Conservation (phyloP, 2,113 vertebrate genomes). For the Hirundichthys speculiger region DNA sequence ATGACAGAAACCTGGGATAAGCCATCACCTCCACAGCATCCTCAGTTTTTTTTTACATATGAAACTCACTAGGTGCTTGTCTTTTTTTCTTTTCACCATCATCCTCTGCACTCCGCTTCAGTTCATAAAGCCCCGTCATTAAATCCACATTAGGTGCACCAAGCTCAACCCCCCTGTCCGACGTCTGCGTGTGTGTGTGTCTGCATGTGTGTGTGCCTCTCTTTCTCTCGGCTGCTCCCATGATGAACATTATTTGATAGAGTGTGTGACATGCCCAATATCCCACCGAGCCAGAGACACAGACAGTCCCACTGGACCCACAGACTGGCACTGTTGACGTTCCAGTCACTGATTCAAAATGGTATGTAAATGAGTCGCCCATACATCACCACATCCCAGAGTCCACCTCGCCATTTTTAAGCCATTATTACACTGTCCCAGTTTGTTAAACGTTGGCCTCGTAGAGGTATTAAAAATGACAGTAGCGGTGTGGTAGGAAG, state of each 20-base stretch:
- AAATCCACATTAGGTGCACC: slow-evolving; percentile 77
- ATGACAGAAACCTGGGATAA: slow-evolving; percentile 44
- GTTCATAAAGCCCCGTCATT: slow-evolving; percentile 74
- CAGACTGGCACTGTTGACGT: slow-evolving; percentile 59
- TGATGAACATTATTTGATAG: slow-evolving; percentile 69
- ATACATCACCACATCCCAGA: slow-evolving; percentile 57
- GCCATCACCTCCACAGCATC: slow-evolving; percentile 40
- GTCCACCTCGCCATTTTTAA: slow-evolving; percentile 45
- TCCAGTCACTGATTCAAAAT: slow-evolving; percentile 53
- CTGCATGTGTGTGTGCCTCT: slow-evolving; percentile 19
- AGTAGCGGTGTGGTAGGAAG: slow-evolving; percentile 52
- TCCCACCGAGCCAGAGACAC: slow-evolving; percentile 47
- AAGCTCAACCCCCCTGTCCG: slow-evolving; percentile 54
- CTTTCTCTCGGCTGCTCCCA: slow-evolving; percentile 31
- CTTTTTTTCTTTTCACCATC: slow-evolving; percentile 43
- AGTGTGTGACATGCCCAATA: slow-evolving; percentile 67
- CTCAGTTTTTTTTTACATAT: slow-evolving; percentile 9
- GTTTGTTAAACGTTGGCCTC: slow-evolving; percentile 59
- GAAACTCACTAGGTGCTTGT: slow-evolving; percentile 8
- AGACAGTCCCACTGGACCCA: slow-evolving; percentile 45
- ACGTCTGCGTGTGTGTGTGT: slow-evolving; percentile 16
- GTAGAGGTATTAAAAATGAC: slow-evolving; percentile 68
- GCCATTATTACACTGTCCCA: slow-evolving; percentile 59
- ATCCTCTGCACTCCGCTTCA: slow-evolving; percentile 41
- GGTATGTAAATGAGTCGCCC: slow-evolving; percentile 53